Evolutionary conservation across 2,797 vertebrate genomes (phyloP).

Genomic region (Mormyrops boulengeri): DNA sequence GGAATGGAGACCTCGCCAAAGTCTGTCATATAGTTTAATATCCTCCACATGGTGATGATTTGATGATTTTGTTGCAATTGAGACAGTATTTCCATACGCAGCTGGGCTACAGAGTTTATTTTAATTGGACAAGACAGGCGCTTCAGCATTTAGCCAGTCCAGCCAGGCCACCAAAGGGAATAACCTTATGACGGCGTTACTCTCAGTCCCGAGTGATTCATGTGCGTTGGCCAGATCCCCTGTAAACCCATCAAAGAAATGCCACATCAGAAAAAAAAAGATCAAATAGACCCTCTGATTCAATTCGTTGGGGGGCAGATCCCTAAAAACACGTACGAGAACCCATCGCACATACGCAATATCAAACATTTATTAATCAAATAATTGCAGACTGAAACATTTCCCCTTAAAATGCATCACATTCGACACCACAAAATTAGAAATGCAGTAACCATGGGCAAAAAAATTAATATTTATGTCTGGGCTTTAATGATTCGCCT

Average conservation of each 20-base stretch:
- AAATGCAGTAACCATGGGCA: background rate
- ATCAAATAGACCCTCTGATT: background rate
- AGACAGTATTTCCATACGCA: background rate
- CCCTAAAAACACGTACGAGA: background rate
- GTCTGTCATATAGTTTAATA: background rate
- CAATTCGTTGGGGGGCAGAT: background rate
- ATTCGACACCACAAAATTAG: constrained; percentile 1
- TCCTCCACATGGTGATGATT: constrained; percentile 4
- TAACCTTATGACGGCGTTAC: background rate
- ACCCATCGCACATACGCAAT: background rate
- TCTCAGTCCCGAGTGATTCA: background rate
- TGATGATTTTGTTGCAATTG: constrained; percentile 5
- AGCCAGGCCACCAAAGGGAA: background rate
- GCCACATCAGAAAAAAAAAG: background rate
- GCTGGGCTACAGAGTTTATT: background rate
- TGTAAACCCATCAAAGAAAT: constrained; percentile 10
- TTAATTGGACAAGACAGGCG: background rate
- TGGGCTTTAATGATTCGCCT: background rate
- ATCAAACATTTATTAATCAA: background rate
- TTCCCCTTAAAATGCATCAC: background rate
- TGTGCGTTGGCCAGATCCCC: background rate
- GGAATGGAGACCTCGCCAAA: background rate
- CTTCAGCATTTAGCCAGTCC: background rate
- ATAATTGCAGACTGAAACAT: background rate
- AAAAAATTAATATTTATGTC: constrained; percentile 4